Evolutionary conservation across 2,888 invertebrate genomes (phyloP).

Genomic region (Plusia festucae): DNA sequence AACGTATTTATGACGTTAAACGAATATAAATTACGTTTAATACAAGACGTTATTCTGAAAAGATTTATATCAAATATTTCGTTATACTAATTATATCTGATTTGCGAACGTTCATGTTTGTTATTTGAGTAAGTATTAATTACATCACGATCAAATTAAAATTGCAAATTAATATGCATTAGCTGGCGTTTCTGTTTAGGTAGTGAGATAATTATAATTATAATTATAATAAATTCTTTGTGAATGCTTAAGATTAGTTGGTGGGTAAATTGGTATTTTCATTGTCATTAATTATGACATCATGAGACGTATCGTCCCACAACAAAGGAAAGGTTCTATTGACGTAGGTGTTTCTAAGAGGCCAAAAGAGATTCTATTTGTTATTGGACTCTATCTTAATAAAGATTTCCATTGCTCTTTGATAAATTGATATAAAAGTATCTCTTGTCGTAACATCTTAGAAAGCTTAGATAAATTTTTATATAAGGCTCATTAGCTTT

Average conservation of each 20-base stretch:
- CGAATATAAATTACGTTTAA: constrained; percentile 27
- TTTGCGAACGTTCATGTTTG: constrained; percentile 23
- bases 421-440: constrained; percentile 1
- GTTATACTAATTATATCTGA: constrained; percentile 25
- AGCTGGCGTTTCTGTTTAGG: constrained; percentile 23
- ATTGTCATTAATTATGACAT: not conserved
- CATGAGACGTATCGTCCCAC: constrained; percentile 1
- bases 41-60: constrained; percentile 13
- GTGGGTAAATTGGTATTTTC: not conserved
- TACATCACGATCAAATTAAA: constrained; percentile 46
- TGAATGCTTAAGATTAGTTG: constrained; percentile 9
- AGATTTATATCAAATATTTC: constrained; percentile 9
- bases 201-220: constrained; percentile 13
- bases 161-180: constrained; percentile 51
- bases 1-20: constrained; percentile 31
- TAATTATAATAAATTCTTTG: constrained; percentile 26
- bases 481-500: not conserved
- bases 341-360: constrained; percentile 4
- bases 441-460: constrained; percentile 1
- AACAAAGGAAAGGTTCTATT: not conserved
- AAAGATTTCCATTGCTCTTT: not conserved
- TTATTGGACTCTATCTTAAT: not conserved
- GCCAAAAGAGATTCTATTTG: not conserved
- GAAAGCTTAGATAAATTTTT: constrained; percentile 1
- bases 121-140: constrained; percentile 31